A percentile compares a stretch with the other conserved stretches of the same genome.
These are phyloP conservation scores for Troides aeacus DNA, from an alignment of 2,888 invertebrate genomes.

Conservation along the genomic window DNA sequence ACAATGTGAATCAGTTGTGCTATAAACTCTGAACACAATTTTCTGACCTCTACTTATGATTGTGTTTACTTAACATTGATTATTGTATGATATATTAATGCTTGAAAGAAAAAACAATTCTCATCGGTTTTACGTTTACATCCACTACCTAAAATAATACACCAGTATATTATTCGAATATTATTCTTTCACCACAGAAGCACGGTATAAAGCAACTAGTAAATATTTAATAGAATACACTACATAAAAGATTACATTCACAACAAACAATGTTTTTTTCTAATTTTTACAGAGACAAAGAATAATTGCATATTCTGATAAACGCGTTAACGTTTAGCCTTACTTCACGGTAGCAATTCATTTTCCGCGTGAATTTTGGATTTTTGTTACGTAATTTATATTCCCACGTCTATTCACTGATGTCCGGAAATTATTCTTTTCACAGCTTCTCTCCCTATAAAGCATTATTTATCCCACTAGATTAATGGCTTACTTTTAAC, in stretches of 20 bases:
- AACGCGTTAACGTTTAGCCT: constrained; percentile 22
- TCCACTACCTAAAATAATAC: too few relatives aligned
- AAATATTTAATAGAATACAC: too few relatives aligned
- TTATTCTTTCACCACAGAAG: too few relatives aligned
- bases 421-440: constrained; percentile 61
- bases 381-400: constrained; percentile 41
- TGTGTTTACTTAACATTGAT: too few relatives aligned
- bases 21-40: too few relatives aligned
- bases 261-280: background rate
- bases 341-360: constrained; percentile 24
- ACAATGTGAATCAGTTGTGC: too few relatives aligned
- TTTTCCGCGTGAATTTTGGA: constrained; percentile 19
- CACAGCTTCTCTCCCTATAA: constrained; percentile 27
- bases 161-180: too few relatives aligned
- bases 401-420: constrained; percentile 44
- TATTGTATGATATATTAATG: too few relatives aligned
- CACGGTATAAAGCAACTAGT: too few relatives aligned
- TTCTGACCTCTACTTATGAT: too few relatives aligned
- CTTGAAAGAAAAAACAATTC: too few relatives aligned
- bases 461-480: background rate
- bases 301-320: constrained; percentile 15
- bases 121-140: too few relatives aligned
- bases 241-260: background rate
- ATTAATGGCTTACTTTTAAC: background rate
- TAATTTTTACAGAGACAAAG: constrained; percentile 10